Base-by-base conservation (phyloP, 1,140 invertebrate species). In the Cotesia chilonis region DNA sequence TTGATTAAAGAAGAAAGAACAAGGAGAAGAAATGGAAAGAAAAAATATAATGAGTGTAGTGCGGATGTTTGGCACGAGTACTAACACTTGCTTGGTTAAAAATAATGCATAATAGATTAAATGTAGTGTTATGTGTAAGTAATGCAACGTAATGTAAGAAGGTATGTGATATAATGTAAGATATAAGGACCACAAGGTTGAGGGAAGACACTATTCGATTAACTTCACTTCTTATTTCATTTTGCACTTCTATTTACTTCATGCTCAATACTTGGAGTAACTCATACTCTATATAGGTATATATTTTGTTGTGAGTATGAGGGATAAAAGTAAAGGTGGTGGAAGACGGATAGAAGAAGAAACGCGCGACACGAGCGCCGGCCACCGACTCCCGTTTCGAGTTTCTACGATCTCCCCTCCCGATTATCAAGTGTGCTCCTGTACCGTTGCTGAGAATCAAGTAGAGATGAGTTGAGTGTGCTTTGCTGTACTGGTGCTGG, bases 351-450 rank as follows among this genome's bases (percentile, higher is more conserved):
- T 6, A 47, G 41, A 47, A 47, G 60, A 65, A 51, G 63, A 68
- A 54, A 41, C 52, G 66, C 47, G 47, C 66, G 66, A 68, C 66
- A 68, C 66, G 66, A 36, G 66, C 66, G 51, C 66, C 66, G 66
- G 66, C 66, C 66, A 68, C 66, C 66, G 66, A 68, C 66, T 68
- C 66, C 66, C 41, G 66, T 68, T 68, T 68, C 41, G 35, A 68
- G 51, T 68, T 68, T 68, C 66, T 51, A 35, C 66, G 28, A 68
- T 68, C 65, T 51, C 66, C 66, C 52, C 66, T 17, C 17, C 7
- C 12, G 2, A 4, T 20, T 17, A 54, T 14, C 41, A 41, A 66
- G 47, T 20, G 38, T 20, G 52, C 38, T 57, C 41, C 41, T 47
- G 41, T 47, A 47, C 41, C 41, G 41, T 47, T 47, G 41, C 41